These are phyloP conservation scores for Thamnophis elegans DNA, from an alignment of 2,797 vertebrate genomes.

Conservation along the genomic window DNA sequence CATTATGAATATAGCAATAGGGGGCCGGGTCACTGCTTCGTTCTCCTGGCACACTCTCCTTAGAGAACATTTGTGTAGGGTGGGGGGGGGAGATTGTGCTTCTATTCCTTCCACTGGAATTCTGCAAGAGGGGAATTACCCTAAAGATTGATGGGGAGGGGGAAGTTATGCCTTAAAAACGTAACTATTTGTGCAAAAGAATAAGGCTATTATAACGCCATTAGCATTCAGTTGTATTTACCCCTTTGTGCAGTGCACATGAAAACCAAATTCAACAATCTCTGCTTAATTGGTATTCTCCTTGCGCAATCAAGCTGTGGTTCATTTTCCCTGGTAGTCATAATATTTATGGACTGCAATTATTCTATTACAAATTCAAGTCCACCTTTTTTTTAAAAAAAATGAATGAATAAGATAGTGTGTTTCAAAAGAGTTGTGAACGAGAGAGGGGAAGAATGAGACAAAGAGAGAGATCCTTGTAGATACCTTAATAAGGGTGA, in stretches of 20 bases:
- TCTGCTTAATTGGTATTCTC: slow-evolving; percentile 67
- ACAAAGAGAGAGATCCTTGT: not conserved
- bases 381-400: not conserved
- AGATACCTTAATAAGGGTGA: not conserved
- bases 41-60: slow-evolving; percentile 80
- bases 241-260: slow-evolving; percentile 73
- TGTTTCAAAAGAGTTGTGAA: not conserved
- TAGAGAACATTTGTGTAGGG: slow-evolving; percentile 77
- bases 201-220: slow-evolving; percentile 94
- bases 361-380: slow-evolving; percentile 47
- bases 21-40: slow-evolving; percentile 74
- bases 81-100: slow-evolving; percentile 72
- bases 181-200: slow-evolving; percentile 90
- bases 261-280: slow-evolving; percentile 76
- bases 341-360: slow-evolving; percentile 61
- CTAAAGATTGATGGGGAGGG: slow-evolving; percentile 71
- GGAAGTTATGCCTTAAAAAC: slow-evolving; percentile 81
- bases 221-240: slow-evolving; percentile 85
- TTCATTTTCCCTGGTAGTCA: slow-evolving; percentile 68
- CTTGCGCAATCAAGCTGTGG: slow-evolving; percentile 66
- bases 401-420: not conserved
- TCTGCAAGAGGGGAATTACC: slow-evolving; percentile 82
- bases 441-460: not conserved
- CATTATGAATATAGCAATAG: slow-evolving; percentile 86
- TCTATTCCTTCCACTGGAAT: slow-evolving; percentile 85